A percentile compares a stretch with the other conserved stretches of the same genome.
Evolutionary conservation across 2,113 vertebrate species (phyloP).

Genomic region (Prunella fulvescens): DNA sequence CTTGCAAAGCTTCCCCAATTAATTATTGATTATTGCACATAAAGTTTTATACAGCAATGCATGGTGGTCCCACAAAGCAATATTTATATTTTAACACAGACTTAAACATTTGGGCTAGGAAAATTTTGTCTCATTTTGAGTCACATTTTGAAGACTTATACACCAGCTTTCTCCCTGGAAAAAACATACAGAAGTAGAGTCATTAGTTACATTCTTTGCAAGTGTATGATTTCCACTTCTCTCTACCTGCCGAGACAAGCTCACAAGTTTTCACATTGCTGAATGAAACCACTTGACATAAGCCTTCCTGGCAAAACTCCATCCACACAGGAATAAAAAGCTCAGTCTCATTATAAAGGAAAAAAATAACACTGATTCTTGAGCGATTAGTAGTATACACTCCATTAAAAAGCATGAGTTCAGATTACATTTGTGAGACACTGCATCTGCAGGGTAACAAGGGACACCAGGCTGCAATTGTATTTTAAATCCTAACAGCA

Average conservation of each 20-base stretch:
- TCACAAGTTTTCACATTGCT: background rate
- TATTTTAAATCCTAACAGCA: background rate
- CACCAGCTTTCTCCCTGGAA: background rate
- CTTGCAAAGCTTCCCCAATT: background rate
- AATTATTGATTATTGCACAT: background rate
- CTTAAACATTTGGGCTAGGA: background rate
- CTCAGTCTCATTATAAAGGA: background rate
- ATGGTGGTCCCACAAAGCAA: background rate
- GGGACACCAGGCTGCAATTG: background rate
- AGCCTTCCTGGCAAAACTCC: constrained; percentile 40
- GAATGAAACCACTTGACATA: constrained; percentile 53
- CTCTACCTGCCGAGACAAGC: constrained; percentile 44
- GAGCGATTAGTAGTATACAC: background rate
- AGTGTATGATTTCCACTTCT: constrained; percentile 1
- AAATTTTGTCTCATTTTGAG: background rate
- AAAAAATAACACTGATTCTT: background rate
- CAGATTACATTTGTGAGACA: background rate
- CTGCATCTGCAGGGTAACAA: background rate
- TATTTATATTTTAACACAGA: background rate
- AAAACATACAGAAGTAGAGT: background rate
- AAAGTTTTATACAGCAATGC: background rate
- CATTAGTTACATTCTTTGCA: constrained; percentile 14
- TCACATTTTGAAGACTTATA: background rate
- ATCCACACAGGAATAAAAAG: background rate
- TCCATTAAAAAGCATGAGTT: background rate